Conservation (phyloP, 1,140 invertebrate species). For the Zaprionus africanus region DNA sequence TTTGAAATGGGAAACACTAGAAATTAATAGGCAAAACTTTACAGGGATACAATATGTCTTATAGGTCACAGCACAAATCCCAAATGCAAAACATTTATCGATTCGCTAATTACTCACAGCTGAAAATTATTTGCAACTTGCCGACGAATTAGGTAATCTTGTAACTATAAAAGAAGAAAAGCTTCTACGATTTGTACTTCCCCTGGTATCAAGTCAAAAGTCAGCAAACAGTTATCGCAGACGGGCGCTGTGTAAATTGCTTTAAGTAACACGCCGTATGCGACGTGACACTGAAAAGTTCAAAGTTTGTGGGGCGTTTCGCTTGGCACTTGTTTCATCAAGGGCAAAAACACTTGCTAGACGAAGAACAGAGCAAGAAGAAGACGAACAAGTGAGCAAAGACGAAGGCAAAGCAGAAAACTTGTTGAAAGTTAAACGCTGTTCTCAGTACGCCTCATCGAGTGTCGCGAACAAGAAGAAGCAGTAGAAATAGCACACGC, state of each 20-base stretch:
- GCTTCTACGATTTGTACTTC: background rate
- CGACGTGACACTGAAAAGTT: conserved; percentile 29
- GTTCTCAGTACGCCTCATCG: conserved; percentile 24
- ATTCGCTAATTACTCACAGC: background rate
- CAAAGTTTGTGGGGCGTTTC: conserved; percentile 21
- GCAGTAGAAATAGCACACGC: conserved; percentile 5
- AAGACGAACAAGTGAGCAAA: background rate
- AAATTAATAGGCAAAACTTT: too few relatives aligned
- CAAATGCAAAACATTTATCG: background rate
- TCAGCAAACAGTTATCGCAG: conserved; percentile 6
- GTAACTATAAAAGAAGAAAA: background rate
- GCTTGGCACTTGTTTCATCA: conserved; percentile 23
- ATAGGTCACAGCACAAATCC: too few relatives aligned
- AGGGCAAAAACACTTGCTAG: conserved; percentile 13
- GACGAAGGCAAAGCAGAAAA: background rate
- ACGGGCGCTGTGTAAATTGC: background rate
- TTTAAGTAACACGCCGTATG: conserved; percentile 14
- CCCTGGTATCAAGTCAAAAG: background rate
- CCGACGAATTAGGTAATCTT: background rate
- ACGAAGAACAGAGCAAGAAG: background rate
- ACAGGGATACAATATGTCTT: too few relatives aligned
- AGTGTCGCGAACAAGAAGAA: conserved; percentile 31
- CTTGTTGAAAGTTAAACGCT: conserved; percentile 40
- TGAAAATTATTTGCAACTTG: background rate
- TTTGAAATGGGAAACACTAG: too few relatives aligned